Evolutionary conservation across 2,888 invertebrate species (phyloP).

Genomic region (Ectobius pallidus): DNA sequence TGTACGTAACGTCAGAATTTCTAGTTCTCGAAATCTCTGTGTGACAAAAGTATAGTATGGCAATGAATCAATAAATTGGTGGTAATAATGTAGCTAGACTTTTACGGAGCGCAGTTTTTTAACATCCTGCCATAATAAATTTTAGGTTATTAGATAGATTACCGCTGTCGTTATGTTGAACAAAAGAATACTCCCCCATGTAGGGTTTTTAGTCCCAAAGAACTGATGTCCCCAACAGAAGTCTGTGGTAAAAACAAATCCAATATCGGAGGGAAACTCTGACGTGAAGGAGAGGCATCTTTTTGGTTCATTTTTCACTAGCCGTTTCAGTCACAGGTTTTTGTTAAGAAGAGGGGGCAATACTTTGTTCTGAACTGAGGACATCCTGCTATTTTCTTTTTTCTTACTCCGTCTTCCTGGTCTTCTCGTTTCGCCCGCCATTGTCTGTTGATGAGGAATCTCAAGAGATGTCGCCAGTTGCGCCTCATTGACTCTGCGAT

Average conservation of each 20-base stretch:
- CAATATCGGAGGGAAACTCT: constrained; percentile 11
- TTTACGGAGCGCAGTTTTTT: no score
- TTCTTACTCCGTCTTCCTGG: background rate
- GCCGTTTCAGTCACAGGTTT: background rate
- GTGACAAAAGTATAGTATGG: no score
- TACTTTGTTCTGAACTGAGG: background rate
- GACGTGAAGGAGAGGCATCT: constrained; percentile 12
- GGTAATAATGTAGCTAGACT: no score
- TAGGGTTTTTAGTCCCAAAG: background rate
- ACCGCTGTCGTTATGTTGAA: background rate
- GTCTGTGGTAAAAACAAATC: constrained; percentile 11
- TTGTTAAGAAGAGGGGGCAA: constrained; percentile 15
- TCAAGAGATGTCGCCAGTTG: constrained; percentile 1
- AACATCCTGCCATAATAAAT: background rate
- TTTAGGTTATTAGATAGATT: background rate
- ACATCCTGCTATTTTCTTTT: background rate
- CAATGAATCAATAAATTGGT: no score
- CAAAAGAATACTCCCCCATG: constrained; percentile 5
- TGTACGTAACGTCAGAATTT: no score
- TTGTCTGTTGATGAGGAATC: background rate
- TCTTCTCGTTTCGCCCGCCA: background rate
- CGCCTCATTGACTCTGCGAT: background rate
- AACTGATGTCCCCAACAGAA: background rate
- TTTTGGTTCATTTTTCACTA: constrained; percentile 25
- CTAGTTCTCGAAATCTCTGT: no score